Base-by-base conservation (phyloP, 2,888 invertebrate genomes). In the Electrophaes corylata region DNA sequence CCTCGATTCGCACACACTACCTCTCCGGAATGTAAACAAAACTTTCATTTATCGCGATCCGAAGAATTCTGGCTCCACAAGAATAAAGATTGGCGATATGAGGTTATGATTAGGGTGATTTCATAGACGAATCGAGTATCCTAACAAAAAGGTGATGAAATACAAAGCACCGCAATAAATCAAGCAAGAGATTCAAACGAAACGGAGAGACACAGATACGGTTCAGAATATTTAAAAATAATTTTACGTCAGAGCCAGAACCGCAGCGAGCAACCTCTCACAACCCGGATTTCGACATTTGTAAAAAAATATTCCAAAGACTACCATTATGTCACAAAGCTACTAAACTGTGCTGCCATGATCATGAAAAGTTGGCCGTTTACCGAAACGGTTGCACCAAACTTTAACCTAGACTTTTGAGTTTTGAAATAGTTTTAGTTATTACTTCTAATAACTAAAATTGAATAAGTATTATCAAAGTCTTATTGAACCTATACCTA, bases 21-120 rank as follows among this genome's bases (percentile, higher is more conserved):
- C 79, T 79, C 76, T 71, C 70, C 73, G 75, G 73, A 84, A 86
- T 83, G 81, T 85, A 88, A 85, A 86, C 82, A 87, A 81, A 70
- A 86, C 86, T 86, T 85, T 86, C 80, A 78, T 85, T 79, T 78
- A 86, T 72, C 76, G 74, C 76, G 62, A 79, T 69, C 73, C 63
- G 63, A 79, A 75, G 75, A 81, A 80, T 81, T 82, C 70, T 76
- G 77, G 66, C 72, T 76, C 79, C 14, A 79, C 76, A 73, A 78
- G 73, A 74, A 73, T 75, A 73, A 64, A 70, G 70, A 78, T 80
- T 77, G 74, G 66, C 64, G 66, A 72, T 65, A 72, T 73, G 72
- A 86, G 88, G 88, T 88, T 88, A 88, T 39, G 43, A 57, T 40
- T 62, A 37, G 23, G 44, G 39, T 33, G 29, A 46, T 48, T 52